phyloP scores from a whole-genome alignment of 2,113 vertebrate species.

The Atrichornis clamosus region DNA sequence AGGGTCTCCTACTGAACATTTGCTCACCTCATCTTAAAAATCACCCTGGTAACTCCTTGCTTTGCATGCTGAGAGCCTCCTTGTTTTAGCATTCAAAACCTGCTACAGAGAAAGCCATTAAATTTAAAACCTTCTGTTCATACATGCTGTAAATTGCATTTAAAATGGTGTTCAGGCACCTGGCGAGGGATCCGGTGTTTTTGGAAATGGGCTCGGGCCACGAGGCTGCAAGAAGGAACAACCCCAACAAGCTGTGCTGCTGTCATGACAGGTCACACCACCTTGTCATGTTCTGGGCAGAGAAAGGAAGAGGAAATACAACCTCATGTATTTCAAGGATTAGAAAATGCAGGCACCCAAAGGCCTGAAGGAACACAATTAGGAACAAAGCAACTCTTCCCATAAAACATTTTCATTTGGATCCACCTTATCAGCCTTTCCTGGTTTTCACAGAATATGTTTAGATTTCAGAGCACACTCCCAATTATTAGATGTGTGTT shows the following conservation, averaged over 20 bases:
- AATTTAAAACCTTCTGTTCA: neutral
- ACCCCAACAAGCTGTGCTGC: neutral
- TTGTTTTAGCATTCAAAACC: neutral
- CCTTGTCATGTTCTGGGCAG: neutral
- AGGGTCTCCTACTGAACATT: neutral
- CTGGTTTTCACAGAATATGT: neutral
- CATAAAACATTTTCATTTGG: neutral
- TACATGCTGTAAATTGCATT: neutral
- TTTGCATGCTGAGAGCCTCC: neutral
- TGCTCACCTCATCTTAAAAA: neutral
- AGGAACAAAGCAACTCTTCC: neutral
- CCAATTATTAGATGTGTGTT: neutral
- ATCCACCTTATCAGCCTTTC: neutral
- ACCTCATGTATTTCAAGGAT: neutral
- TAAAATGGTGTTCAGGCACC: neutral
- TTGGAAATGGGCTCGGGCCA: neutral
- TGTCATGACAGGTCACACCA: neutral
- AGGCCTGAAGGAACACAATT: neutral
- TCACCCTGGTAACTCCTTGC: neutral
- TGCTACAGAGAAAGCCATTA: neutral
- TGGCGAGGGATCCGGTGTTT: slow-evolving; percentile 51
- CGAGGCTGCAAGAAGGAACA: neutral
- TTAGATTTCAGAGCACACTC: neutral
- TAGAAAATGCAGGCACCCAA: neutral
- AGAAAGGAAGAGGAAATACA: slow-evolving; percentile 7